phyloP scores from a whole-genome alignment of 1,140 invertebrate genomes.

The Holcopasites calliopsidis region DNA sequence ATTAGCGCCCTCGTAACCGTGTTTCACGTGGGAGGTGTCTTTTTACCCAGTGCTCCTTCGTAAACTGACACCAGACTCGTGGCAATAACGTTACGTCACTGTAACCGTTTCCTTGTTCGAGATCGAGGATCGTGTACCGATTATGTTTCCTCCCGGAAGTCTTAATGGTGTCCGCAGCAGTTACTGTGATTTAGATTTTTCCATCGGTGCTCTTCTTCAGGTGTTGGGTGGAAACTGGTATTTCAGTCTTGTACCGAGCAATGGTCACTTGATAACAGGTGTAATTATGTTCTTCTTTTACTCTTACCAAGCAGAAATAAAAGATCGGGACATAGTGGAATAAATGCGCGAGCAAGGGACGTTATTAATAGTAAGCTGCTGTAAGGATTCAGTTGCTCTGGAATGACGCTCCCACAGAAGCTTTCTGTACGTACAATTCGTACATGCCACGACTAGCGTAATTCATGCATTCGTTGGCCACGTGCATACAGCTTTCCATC shows the following conservation, averaged over 20 bases:
- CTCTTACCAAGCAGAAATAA: too few species aligned
- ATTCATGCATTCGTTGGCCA: too few species aligned
- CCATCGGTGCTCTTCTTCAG: too few species aligned
- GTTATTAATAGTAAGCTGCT: not conserved
- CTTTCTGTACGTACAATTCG: not conserved
- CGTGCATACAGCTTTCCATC: not conserved
- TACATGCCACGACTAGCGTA: not conserved
- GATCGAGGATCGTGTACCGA: not conserved
- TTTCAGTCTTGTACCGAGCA: not conserved
- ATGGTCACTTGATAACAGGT: too few species aligned
- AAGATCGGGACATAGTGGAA: too few species aligned
- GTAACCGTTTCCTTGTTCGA: not conserved
- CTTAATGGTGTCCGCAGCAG: not conserved
- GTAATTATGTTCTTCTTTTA: too few species aligned
- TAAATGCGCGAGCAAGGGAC: too few species aligned
- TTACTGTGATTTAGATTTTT: too few species aligned
- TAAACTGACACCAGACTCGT: not conserved
- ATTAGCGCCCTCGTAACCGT: slow-evolving; percentile 29
- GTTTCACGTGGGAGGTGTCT: slow-evolving; percentile 12
- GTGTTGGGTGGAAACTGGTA: not conserved
- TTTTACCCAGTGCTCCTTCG: not conserved
- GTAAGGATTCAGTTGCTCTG: not conserved
- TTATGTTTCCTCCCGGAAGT: not conserved
- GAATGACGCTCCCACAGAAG: not conserved
- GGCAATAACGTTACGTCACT: not conserved